Evolutionary conservation across 1,140 invertebrate species (phyloP).

Genomic region (Trachymyrmex septentrionalis): DNA sequence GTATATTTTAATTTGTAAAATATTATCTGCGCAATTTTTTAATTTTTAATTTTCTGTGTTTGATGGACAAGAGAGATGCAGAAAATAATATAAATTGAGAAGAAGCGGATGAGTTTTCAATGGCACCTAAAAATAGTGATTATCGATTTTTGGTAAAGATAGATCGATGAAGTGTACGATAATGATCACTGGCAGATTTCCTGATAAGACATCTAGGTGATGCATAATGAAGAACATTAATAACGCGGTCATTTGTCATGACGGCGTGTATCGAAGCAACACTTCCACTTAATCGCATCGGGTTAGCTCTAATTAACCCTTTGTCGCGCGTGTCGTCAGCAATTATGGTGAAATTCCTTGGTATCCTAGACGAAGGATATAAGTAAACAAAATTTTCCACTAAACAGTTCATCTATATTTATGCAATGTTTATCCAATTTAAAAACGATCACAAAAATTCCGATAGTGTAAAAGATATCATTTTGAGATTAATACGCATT

Average conservation of each 20-base stretch:
- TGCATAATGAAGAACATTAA: constrained; percentile 39
- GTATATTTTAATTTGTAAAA: background rate
- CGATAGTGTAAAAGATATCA: background rate
- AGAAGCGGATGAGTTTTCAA: background rate
- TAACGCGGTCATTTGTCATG: background rate
- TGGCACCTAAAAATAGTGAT: background rate
- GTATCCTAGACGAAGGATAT: background rate
- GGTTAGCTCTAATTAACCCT: constrained; percentile 57
- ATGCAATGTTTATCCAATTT: background rate
- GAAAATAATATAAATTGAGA: background rate
- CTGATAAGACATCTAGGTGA: constrained; percentile 12
- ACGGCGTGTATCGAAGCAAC: constrained; percentile 41
- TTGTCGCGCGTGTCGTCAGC: constrained; percentile 38
- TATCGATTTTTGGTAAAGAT: background rate
- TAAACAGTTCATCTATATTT: background rate
- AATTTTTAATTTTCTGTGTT: background rate
- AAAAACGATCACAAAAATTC: background rate
- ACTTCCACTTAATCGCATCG: constrained; percentile 14
- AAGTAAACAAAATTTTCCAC: constrained; percentile 10
- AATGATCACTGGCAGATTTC: constrained; percentile 25
- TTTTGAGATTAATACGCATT: background rate
- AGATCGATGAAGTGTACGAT: background rate
- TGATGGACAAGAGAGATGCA: background rate
- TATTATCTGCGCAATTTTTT: background rate
- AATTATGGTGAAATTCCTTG: constrained; percentile 40